phyloP scores from a whole-genome alignment of 2,113 vertebrate genomes.

The Neogobius melanostomus region DNA sequence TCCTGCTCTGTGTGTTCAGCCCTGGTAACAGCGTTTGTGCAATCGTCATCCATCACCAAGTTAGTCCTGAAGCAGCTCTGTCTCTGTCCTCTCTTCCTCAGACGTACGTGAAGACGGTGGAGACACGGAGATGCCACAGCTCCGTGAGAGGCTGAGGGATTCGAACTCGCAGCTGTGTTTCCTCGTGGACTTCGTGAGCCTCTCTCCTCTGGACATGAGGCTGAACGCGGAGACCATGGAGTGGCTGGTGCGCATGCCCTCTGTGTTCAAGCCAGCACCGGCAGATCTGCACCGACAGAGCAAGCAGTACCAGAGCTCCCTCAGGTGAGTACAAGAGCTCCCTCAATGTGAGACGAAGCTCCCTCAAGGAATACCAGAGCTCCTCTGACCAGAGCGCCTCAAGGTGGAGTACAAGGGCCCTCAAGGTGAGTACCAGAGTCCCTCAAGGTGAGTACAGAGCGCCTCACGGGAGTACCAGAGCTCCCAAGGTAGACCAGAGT shows the following conservation, averaged over 20 bases:
- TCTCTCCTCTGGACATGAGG: conserved; percentile 78
- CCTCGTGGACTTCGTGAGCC: conserved; percentile 77
- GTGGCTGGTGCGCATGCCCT: conserved; percentile 82
- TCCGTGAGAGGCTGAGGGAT: conserved; percentile 77
- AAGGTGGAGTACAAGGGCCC: conserved; percentile 84
- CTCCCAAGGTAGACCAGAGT: conserved; percentile 79
- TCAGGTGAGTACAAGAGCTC: conserved; percentile 72
- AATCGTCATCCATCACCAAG: no score
- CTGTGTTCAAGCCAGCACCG: conserved; percentile 83
- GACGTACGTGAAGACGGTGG: conserved; percentile 76
- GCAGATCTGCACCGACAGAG: conserved; percentile 79
- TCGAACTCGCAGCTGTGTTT: conserved; percentile 76
- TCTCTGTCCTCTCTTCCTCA: conserved; percentile 33
- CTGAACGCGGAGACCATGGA: conserved; percentile 81
- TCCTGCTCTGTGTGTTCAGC: no score
- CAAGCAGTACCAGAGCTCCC: conserved; percentile 80
- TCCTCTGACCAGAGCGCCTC: conserved; percentile 69
- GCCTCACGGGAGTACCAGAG: conserved; percentile 77
- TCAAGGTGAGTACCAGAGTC: conserved; percentile 75
- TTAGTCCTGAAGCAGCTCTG: no score
- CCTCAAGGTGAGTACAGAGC: no score
- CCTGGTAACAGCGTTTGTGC: no score
- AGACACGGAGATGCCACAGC: conserved; percentile 74
- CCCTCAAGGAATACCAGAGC: conserved; percentile 46
- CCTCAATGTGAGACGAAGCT: no score